phyloP scores from a whole-genome alignment of 2,888 invertebrate species.

The Lochmaea capreae region DNA sequence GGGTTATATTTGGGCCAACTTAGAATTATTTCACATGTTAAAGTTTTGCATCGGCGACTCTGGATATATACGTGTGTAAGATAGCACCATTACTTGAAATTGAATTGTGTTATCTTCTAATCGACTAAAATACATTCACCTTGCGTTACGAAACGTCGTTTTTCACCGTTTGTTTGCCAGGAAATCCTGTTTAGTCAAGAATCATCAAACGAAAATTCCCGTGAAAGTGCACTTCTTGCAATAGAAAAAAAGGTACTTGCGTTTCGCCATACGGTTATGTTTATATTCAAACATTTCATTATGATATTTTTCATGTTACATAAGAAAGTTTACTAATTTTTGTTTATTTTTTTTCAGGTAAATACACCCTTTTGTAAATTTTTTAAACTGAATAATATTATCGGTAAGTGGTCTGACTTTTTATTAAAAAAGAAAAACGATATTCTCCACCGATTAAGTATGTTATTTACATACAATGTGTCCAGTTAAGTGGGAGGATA shows the following conservation, averaged over 20 bases:
- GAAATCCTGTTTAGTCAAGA: conserved; percentile 3
- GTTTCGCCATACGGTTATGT: too few relatives aligned
- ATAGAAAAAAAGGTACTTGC: background rate
- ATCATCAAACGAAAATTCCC: background rate
- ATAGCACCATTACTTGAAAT: too few relatives aligned
- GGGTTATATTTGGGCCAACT: background rate
- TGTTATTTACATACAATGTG: too few relatives aligned
- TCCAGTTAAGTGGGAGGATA: too few relatives aligned
- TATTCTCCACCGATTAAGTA: too few relatives aligned
- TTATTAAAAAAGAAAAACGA: background rate
- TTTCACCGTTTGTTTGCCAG: conserved; percentile 2
- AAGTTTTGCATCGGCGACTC: too few relatives aligned
- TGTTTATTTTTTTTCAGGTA: conserved; percentile 39
- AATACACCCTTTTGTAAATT: conserved; percentile 13
- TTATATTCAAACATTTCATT: background rate
- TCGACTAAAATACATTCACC: background rate
- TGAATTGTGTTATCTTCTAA: too few relatives aligned
- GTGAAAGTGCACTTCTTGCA: background rate
- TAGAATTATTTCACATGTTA: too few relatives aligned
- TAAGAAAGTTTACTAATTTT: conserved; percentile 13
- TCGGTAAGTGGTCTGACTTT: background rate
- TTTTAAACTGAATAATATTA: background rate
- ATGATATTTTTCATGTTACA: background rate
- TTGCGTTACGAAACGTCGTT: background rate
- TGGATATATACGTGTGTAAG: too few relatives aligned